Evolutionary conservation across 1,140 invertebrate genomes (phyloP).

Genomic region (Acromyrmex echinatior): DNA sequence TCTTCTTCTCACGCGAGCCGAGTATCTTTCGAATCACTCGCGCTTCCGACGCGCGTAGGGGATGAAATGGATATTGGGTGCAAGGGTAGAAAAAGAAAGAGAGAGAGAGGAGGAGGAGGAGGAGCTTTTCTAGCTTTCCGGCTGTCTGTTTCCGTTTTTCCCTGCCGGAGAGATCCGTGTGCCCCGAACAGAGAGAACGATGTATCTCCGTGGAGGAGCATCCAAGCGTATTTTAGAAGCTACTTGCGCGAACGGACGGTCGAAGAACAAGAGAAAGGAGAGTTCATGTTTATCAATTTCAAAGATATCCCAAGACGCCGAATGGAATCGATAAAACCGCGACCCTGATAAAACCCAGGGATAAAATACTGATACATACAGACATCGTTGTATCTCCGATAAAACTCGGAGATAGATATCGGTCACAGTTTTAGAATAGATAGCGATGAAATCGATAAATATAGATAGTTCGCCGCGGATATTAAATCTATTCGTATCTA

Average conservation of each 20-base stretch:
- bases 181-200: slow-evolving; percentile 1
- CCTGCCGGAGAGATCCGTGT: neutral
- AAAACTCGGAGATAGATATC: slow-evolving; percentile 7
- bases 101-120: neutral
- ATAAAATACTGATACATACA: slow-evolving; percentile 8
- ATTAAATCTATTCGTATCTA: slow-evolving; percentile 27
- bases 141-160: slow-evolving; percentile 33
- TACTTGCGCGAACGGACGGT: slow-evolving; percentile 30
- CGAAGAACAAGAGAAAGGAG: neutral
- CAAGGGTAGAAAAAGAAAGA: neutral
- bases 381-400: neutral
- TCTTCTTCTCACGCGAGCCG: neutral
- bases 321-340: slow-evolving; percentile 36
- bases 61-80: slow-evolving; percentile 58
- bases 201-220: slow-evolving; percentile 15
- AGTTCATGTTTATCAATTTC: slow-evolving; percentile 55
- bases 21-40: slow-evolving; percentile 26
- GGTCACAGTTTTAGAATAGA: neutral
- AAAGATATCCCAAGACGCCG: neutral
- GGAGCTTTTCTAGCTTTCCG: slow-evolving; percentile 7
- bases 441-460: neutral
- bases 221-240: slow-evolving; percentile 23
- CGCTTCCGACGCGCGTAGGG: neutral
- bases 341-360: neutral
- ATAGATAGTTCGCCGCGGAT: neutral